phyloP scores from a whole-genome alignment of 2,888 invertebrate species.

The Incurvaria masculella region DNA sequence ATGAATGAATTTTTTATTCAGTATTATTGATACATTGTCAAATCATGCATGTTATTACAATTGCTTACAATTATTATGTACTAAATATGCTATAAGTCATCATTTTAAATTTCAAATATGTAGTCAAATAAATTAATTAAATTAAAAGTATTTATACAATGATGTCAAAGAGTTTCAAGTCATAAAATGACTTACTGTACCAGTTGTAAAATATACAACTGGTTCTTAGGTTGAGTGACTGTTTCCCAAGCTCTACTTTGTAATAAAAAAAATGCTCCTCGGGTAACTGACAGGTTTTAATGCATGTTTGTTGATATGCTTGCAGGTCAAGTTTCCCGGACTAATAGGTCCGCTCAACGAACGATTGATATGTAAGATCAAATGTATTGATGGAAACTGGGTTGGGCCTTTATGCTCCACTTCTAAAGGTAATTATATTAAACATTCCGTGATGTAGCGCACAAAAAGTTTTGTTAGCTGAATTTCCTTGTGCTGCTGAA shows the following conservation, averaged over 20 bases:
- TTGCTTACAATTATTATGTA: too few species aligned
- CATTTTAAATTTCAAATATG: too few species aligned
- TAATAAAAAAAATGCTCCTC: not conserved
- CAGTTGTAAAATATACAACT: not conserved
- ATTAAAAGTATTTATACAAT: too few species aligned
- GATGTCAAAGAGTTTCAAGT: not conserved
- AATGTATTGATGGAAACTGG: slow-evolving; percentile 83
- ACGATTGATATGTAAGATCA: slow-evolving; percentile 74
- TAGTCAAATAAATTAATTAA: too few species aligned
- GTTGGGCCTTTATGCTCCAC: slow-evolving; percentile 77
- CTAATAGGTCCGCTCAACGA: slow-evolving; percentile 71
- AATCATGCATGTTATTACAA: too few species aligned
- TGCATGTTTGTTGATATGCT: slow-evolving; percentile 8
- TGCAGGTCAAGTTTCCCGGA: slow-evolving; percentile 71
- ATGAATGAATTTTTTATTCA: too few species aligned
- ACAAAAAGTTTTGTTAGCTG: too few species aligned
- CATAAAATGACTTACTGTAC: not conserved
- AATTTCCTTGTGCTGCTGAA: too few species aligned
- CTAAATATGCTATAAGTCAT: too few species aligned
- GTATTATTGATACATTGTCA: too few species aligned
- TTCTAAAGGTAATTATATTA: slow-evolving; percentile 59
- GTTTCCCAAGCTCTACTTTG: not conserved
- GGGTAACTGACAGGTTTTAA: not conserved
- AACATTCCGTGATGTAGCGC: not conserved
- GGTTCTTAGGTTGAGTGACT: not conserved